These are phyloP conservation scores for Paracentrotus lividus DNA, from an alignment of 53 echinoderm and acorn worm genomes.

Conservation along the genomic window DNA sequence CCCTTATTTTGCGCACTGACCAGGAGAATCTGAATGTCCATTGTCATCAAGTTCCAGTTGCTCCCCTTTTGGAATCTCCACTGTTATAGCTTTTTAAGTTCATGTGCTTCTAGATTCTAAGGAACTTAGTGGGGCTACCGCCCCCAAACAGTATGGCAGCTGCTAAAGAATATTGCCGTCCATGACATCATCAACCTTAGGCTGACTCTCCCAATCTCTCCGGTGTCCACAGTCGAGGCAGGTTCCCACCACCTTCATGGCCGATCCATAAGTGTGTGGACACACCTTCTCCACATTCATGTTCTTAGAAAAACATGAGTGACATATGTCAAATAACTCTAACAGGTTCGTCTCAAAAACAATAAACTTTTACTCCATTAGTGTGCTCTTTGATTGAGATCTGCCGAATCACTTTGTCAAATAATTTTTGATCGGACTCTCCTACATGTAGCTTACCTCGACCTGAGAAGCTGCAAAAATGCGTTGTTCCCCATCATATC, in stretches of 20 bases:
- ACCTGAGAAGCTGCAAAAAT: no score
- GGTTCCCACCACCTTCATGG: constrained; percentile 40
- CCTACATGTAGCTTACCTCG: no score
- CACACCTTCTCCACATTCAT: constrained; percentile 2
- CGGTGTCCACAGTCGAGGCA: constrained; percentile 56
- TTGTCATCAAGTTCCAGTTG: constrained; percentile 70
- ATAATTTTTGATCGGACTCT: no score
- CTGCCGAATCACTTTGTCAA: no score
- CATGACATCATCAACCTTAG: constrained; percentile 55
- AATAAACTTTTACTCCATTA: constrained; percentile 14
- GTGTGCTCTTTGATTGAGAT: constrained; percentile 13
- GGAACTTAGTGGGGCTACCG: constrained; percentile 70
- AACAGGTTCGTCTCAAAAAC: constrained; percentile 24
- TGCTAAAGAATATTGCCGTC: constrained; percentile 79
- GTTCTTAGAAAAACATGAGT: constrained; percentile 14
- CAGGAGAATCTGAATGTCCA: constrained; percentile 72
- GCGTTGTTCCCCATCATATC: no score
- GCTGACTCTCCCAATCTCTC: constrained; percentile 68
- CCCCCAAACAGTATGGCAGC: constrained; percentile 81
- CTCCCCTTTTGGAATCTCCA: constrained; percentile 19
- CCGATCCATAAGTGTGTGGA: constrained; percentile 44
- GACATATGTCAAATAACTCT: constrained; percentile 9
- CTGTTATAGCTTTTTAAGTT: constrained; percentile 16
- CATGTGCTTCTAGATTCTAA: constrained; percentile 71
- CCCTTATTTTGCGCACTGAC: constrained; percentile 80